Evolutionary conservation across 2,113 vertebrate genomes (phyloP).

Genomic region (Podiceps cristatus): DNA sequence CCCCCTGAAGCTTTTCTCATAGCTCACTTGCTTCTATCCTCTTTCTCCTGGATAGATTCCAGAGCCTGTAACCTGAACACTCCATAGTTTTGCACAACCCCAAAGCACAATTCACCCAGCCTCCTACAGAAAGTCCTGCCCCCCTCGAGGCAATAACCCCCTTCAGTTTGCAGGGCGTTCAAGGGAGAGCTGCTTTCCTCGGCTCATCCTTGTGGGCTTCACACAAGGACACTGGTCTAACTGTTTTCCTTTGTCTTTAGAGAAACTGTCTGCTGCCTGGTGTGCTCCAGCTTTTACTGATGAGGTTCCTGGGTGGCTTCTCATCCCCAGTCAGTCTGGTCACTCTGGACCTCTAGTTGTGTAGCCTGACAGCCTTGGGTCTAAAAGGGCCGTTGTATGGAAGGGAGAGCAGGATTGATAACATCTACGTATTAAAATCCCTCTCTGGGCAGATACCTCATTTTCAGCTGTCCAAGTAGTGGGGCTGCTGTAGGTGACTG

Average conservation of each 20-base stretch:
- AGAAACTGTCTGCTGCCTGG: background rate
- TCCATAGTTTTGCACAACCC: background rate
- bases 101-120: accelerated
- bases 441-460: accelerated
- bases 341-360: accelerated
- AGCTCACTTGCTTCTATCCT: background rate
- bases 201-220: background rate
- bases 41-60: background rate
- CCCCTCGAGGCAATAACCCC: background rate
- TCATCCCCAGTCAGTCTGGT: background rate
- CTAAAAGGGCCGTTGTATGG: accelerated
- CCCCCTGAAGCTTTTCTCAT: background rate
- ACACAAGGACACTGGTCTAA: accelerated
- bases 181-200: background rate
- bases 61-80: background rate
- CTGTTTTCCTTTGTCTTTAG: background rate
- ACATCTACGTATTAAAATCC: accelerated
- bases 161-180: background rate
- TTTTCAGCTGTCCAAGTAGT: background rate
- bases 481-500: background rate
- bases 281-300: background rate
- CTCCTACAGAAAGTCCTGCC: background rate
- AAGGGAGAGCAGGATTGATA: background rate
- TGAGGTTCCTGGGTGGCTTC: background rate
- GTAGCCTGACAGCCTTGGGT: background rate